These are phyloP conservation scores for Triops longicaudatus DNA, from an alignment of 1,140 invertebrate genomes.

Conservation along the genomic window DNA sequence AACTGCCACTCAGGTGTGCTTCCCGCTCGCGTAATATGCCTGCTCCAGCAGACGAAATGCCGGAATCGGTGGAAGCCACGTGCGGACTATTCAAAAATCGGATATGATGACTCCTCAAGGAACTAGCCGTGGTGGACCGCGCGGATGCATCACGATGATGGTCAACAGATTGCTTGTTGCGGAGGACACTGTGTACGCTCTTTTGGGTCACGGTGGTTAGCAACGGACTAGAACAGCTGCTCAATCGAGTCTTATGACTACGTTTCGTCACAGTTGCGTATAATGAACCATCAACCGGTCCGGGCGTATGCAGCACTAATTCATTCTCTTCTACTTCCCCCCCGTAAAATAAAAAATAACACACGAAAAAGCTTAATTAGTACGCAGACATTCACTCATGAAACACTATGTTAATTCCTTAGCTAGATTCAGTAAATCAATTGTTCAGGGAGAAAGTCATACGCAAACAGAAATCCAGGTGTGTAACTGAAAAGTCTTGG, in stretches of 20 bases:
- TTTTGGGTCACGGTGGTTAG: not conserved
- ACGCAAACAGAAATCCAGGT: not conserved
- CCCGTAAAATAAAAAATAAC: constrained; percentile 22
- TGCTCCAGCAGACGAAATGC: constrained; percentile 56
- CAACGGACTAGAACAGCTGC: not conserved
- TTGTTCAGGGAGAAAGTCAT: constrained; percentile 6
- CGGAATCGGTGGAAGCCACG: constrained; percentile 74
- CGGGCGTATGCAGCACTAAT: constrained; percentile 51
- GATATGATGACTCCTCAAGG: constrained; percentile 25
- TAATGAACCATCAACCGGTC: constrained; percentile 77
- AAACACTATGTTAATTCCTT: not conserved
- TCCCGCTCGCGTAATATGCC: constrained; percentile 27
- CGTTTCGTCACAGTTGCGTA: constrained; percentile 68
- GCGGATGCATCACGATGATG: constrained; percentile 25
- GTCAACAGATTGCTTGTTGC: constrained; percentile 23
- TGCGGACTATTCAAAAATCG: constrained; percentile 47
- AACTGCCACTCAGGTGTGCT: constrained; percentile 28
- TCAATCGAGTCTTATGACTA: constrained; percentile 20
- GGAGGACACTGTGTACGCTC: not conserved
- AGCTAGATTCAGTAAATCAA: too few relatives aligned
- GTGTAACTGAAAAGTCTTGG: not conserved
- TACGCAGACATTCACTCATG: not conserved
- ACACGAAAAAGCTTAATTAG: not conserved
- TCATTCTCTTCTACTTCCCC: constrained; percentile 1
- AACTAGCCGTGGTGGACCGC: constrained; percentile 30